Evolutionary conservation across 1,140 invertebrate genomes (phyloP).

Genomic region (Drosophila sucinea): DNA sequence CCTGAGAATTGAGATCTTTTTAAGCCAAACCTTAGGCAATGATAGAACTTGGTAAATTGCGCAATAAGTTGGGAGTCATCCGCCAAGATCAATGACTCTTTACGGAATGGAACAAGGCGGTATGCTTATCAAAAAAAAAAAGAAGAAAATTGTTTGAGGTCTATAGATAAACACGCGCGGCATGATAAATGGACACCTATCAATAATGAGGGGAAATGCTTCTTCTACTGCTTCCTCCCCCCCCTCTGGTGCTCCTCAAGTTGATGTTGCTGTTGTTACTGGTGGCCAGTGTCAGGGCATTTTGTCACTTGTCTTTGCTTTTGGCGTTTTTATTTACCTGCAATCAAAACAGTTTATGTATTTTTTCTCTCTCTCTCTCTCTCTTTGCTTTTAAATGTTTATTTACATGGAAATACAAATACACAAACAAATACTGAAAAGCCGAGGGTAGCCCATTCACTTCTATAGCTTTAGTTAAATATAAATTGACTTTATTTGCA

Average conservation of each 20-base stretch:
- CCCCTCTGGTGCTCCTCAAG: neutral
- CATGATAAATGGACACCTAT: constrained; percentile 71
- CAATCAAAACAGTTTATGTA: constrained; percentile 73
- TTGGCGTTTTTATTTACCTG: constrained; percentile 60
- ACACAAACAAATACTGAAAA: constrained; percentile 36
- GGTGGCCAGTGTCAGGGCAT: constrained; percentile 5
- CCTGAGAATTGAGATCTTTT: too few species aligned
- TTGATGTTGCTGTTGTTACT: neutral
- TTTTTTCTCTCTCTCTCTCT: constrained; percentile 32
- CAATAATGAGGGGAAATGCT: constrained; percentile 59
- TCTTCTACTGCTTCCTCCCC: neutral
- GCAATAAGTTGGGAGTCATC: neutral
- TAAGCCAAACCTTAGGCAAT: too few species aligned
- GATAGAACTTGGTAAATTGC: too few species aligned
- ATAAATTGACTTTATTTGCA: constrained; percentile 38
- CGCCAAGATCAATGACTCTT: constrained; percentile 52
- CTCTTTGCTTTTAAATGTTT: constrained; percentile 56
- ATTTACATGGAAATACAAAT: constrained; percentile 33
- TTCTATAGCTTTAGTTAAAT: constrained; percentile 36
- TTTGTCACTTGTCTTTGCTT: constrained; percentile 20
- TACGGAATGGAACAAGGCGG: constrained; percentile 12
- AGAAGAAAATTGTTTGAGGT: constrained; percentile 20
- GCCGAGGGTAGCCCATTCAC: constrained; percentile 50
- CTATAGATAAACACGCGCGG: constrained; percentile 63
- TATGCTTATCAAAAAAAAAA: constrained; percentile 48